Evolutionary conservation across 2,113 vertebrate species (phyloP).

Genomic region (Sakesphorus luctuosus): DNA sequence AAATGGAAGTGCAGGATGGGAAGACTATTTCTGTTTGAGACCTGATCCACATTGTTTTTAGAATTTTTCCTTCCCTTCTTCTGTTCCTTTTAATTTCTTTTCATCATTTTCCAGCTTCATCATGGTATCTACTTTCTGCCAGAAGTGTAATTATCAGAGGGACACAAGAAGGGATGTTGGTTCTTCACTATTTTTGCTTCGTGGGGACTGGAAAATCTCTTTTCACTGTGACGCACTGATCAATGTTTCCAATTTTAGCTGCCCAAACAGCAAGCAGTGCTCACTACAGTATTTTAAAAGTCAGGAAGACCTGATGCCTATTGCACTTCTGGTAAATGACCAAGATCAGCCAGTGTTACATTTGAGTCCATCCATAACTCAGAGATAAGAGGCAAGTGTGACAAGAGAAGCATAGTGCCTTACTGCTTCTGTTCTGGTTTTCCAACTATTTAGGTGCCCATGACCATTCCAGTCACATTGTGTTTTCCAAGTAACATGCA

Average conservation of each 20-base stretch:
- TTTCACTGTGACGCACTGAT: neutral
- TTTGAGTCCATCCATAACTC: neutral
- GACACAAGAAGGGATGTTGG: neutral
- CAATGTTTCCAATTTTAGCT: conserved; percentile 4
- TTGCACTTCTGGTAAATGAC: neutral
- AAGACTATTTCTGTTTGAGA: neutral
- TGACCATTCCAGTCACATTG: neutral
- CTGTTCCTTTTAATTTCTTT: neutral
- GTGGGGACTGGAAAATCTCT: neutral
- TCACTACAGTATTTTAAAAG: neutral
- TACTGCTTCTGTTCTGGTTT: neutral
- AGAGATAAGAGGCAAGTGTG: neutral
- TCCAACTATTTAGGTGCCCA: neutral
- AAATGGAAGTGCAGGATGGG: neutral
- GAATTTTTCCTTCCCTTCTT: neutral
- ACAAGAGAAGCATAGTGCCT: neutral
- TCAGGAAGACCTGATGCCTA: neutral
- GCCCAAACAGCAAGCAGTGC: neutral
- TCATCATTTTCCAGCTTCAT: neutral
- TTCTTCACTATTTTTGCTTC: neutral
- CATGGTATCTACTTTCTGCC: neutral
- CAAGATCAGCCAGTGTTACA: neutral
- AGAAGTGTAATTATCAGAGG: neutral
- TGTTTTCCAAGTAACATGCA: neutral
- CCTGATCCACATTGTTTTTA: neutral